Percentiles rank a stretch among this genome's conserved stretches.
Evolutionary conservation across 53 echinoderm and acorn worm species (phyloP).

Genomic region (Temnopleurus reevesii): DNA sequence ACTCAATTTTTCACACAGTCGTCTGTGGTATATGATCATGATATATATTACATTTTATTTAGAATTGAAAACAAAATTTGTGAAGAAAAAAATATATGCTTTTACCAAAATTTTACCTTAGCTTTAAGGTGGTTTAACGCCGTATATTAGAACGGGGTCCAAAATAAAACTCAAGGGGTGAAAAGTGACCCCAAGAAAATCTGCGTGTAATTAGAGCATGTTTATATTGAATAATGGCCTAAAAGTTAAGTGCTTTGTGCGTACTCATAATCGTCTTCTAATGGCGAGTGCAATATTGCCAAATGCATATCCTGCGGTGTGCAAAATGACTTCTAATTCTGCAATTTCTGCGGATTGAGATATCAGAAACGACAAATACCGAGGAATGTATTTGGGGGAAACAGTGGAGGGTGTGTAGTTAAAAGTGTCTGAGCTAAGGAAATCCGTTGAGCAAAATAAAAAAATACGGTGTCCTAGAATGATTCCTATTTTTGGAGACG

Average conservation of each 20-base stretch:
- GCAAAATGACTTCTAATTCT: slow-evolving; percentile 24
- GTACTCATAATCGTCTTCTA: slow-evolving; percentile 14
- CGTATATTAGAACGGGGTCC: too few species aligned
- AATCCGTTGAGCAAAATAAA: not conserved
- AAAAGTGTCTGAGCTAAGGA: not conserved
- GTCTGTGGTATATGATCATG: too few species aligned
- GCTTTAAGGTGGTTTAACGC: too few species aligned
- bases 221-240: slow-evolving; percentile 23
- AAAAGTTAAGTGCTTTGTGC: not conserved
- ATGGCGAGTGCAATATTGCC: not conserved
- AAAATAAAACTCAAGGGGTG: too few species aligned
- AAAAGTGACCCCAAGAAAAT: too few species aligned
- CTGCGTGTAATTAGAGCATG: slow-evolving; percentile 9
- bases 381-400: not conserved
- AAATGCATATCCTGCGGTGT: not conserved
- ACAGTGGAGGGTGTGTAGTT: not conserved
- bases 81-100: too few species aligned
- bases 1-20: too few species aligned
- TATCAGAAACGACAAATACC: not conserved
- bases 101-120: too few species aligned
- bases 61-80: too few species aligned
- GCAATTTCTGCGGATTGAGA: slow-evolving; percentile 8
- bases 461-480: too few species aligned
- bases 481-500: too few species aligned
- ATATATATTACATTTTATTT: too few species aligned